phyloP scores from a whole-genome alignment of 2,888 invertebrate species.

The Caenorhabditis sp. region DNA sequence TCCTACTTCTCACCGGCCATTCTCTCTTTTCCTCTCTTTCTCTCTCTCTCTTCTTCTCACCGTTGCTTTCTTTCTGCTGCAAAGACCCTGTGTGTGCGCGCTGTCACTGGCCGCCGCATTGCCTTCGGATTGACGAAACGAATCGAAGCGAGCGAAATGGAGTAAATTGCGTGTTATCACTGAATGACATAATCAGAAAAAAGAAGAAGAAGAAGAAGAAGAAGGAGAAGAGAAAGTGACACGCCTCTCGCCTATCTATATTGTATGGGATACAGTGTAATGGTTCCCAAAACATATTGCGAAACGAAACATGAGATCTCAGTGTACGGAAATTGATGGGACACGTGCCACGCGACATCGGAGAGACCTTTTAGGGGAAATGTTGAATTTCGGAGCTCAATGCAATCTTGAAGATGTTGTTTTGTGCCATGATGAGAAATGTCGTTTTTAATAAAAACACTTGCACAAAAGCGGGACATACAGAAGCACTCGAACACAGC shows the following conservation, averaged over 20 bases:
- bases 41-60: neutral
- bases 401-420: too few species aligned
- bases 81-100: constrained; percentile 1
- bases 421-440: too few species aligned
- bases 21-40: neutral
- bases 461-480: too few species aligned
- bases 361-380: too few species aligned
- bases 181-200: constrained; percentile 38
- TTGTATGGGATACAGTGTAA: neutral
- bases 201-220: constrained; percentile 12
- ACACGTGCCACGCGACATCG: too few species aligned
- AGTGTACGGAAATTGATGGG: too few species aligned
- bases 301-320: too few species aligned
- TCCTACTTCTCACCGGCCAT: too few species aligned
- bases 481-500: too few species aligned
- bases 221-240: neutral
- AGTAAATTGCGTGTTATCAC: constrained; percentile 34
- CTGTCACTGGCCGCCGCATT: constrained; percentile 11
- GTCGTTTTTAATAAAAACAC: too few species aligned
- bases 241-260: constrained; percentile 11
- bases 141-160: constrained; percentile 21
- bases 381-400: too few species aligned
- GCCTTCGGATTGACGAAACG: constrained; percentile 20
- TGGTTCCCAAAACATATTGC: neutral
- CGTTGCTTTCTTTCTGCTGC: neutral